These are phyloP conservation scores for Xanthia icteritia DNA, from an alignment of 2,888 invertebrate species.

Conservation along the genomic window DNA sequence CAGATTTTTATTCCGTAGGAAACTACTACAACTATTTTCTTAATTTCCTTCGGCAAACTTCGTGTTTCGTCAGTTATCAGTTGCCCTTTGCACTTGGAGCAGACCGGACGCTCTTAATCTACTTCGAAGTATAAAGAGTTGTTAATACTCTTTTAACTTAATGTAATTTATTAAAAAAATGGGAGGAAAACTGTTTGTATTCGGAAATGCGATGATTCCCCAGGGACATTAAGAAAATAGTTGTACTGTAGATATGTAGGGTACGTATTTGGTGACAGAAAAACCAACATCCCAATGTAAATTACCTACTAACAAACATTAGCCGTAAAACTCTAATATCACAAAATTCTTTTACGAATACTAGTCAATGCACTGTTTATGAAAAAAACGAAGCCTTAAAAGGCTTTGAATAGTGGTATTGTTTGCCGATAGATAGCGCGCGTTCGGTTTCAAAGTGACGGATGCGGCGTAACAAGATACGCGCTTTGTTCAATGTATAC, in stretches of 20 bases:
- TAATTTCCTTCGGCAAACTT: too few relatives aligned
- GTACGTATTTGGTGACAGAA: background rate
- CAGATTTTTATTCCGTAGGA: background rate
- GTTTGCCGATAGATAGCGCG: conserved; percentile 59
- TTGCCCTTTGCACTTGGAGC: too few relatives aligned
- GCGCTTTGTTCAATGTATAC: conserved; percentile 50
- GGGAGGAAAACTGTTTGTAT: too few relatives aligned
- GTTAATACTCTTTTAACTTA: too few relatives aligned
- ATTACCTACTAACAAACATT: conserved; percentile 5
- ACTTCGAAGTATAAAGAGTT: too few relatives aligned
- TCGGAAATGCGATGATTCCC: too few relatives aligned
- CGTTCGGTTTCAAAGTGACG: conserved; percentile 60
- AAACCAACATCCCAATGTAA: background rate
- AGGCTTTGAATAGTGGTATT: conserved; percentile 52
- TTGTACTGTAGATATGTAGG: background rate
- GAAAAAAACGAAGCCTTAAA: conserved; percentile 25
- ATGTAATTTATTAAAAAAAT: too few relatives aligned
- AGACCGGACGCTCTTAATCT: too few relatives aligned
- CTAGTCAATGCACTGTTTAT: background rate
- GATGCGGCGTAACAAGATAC: conserved; percentile 50
- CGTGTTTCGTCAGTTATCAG: too few relatives aligned
- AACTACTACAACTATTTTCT: background rate
- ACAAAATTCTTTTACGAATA: conserved; percentile 17
- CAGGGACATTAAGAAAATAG: too few relatives aligned
- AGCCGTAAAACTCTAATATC: background rate